These are phyloP conservation scores for Drosophila pandora DNA, from an alignment of 1,140 invertebrate genomes.

Conservation along the genomic window DNA sequence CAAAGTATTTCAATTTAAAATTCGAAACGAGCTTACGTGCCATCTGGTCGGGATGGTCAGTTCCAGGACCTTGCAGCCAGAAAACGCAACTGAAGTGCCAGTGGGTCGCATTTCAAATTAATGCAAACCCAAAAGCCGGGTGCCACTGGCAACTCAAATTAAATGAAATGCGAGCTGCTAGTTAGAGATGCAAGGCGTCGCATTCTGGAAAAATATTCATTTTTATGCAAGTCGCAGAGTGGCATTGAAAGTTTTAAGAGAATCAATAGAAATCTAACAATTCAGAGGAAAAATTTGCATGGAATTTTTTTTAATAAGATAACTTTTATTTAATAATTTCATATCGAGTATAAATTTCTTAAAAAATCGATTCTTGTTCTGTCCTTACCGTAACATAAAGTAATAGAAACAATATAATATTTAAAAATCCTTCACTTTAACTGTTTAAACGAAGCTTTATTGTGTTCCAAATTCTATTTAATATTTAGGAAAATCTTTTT, in stretches of 20 bases:
- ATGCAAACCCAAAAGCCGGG: constrained; percentile 41
- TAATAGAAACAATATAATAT: too few relatives aligned
- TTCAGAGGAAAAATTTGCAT: background rate
- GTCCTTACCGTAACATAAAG: too few relatives aligned
- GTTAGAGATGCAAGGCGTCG: constrained; percentile 18
- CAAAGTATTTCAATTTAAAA: constrained; percentile 78
- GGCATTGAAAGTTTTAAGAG: constrained; percentile 1
- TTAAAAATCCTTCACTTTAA: background rate
- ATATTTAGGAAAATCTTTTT: background rate
- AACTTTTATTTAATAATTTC: too few relatives aligned
- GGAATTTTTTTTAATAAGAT: too few relatives aligned
- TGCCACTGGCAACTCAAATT: constrained; percentile 28
- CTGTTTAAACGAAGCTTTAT: background rate
- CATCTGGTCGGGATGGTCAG: constrained; percentile 38
- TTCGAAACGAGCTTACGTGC: constrained; percentile 63
- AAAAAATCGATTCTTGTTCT: too few relatives aligned
- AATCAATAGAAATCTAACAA: constrained; percentile 4
- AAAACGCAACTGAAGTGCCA: constrained; percentile 2
- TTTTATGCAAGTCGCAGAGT: background rate
- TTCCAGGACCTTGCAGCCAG: constrained; percentile 15
- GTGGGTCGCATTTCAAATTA: constrained; percentile 40
- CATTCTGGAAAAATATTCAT: constrained; percentile 8
- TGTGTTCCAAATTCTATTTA: background rate
- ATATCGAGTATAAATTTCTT: too few relatives aligned
- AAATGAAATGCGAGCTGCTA: constrained; percentile 21